These are phyloP conservation scores for Pandion haliaetus DNA, from an alignment of 2,113 vertebrate genomes.

Conservation along the genomic window DNA sequence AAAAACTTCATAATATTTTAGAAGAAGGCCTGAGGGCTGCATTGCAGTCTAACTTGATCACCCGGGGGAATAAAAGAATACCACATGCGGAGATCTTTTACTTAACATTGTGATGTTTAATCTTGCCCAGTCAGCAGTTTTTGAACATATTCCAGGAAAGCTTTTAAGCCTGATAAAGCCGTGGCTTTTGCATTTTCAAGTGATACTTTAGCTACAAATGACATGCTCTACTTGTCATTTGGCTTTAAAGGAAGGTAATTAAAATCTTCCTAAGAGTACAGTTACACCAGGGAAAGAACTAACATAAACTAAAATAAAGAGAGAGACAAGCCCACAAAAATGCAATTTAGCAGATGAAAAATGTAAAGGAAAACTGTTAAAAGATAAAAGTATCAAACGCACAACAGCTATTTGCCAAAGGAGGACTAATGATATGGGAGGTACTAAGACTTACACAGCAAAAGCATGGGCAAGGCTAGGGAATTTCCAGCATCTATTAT, in stretches of 20 bases:
- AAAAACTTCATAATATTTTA: not conserved
- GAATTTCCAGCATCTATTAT: conserved; percentile 14
- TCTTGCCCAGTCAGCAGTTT: conserved; percentile 85
- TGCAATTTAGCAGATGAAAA: conserved; percentile 25
- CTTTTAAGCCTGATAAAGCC: conserved; percentile 86
- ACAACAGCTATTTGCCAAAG: not conserved
- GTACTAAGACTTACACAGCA: not conserved
- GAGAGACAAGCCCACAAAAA: conserved; percentile 31
- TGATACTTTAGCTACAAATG: conserved; percentile 61
- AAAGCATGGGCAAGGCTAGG: not conserved
- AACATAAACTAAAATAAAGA: not conserved
- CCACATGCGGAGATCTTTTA: conserved; percentile 78
- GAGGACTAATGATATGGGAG: conserved; percentile 8
- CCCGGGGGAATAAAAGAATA: conserved; percentile 42
- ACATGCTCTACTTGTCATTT: conserved; percentile 68
- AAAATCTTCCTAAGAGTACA: conserved; percentile 64
- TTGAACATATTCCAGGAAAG: conserved; percentile 90
- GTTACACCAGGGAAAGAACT: not conserved
- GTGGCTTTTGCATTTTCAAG: conserved; percentile 68
- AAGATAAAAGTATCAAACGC: conserved; percentile 24
- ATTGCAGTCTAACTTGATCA: conserved; percentile 28
- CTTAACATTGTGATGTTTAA: conserved; percentile 76
- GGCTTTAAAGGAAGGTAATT: conserved; percentile 57
- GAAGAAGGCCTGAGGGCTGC: not conserved
- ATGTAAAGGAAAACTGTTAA: not conserved